Evolutionary conservation across 1,140 invertebrate genomes (phyloP).

Genomic region (Brachionus angularis): DNA sequence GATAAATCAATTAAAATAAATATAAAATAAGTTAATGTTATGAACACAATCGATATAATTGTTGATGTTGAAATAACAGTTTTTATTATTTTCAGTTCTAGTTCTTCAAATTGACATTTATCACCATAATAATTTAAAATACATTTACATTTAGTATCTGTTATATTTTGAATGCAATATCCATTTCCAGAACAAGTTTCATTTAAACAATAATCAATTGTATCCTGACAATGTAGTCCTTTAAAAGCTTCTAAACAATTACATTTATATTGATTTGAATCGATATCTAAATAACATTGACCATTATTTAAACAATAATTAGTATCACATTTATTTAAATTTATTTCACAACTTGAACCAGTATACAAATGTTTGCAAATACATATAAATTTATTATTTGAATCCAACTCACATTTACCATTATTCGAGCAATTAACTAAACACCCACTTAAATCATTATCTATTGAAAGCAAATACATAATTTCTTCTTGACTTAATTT

Average conservation of each 20-base stretch:
- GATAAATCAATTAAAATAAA: too few species aligned
- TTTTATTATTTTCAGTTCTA: neutral
- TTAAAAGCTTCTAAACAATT: neutral
- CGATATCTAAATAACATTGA: neutral
- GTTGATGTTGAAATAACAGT: neutral
- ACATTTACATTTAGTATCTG: neutral
- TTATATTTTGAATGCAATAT: neutral
- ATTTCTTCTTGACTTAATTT: too few species aligned
- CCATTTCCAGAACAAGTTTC: conserved; percentile 2
- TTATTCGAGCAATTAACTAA: too few species aligned
- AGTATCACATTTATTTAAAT: neutral
- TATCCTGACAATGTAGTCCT: neutral
- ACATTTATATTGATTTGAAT: neutral
- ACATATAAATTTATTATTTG: too few species aligned
- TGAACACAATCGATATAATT: neutral
- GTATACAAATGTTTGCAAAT: too few species aligned
- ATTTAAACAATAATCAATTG: neutral
- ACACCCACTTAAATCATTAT: too few species aligned
- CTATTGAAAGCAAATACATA: too few species aligned
- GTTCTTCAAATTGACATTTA: neutral
- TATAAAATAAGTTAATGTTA: too few species aligned
- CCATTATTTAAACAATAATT: neutral
- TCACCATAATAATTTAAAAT: neutral
- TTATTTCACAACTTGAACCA: neutral
- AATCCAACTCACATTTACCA: too few species aligned